These are phyloP conservation scores for Limnothrissa miodon DNA, from an alignment of 2,113 vertebrate genomes.

Conservation along the genomic window DNA sequence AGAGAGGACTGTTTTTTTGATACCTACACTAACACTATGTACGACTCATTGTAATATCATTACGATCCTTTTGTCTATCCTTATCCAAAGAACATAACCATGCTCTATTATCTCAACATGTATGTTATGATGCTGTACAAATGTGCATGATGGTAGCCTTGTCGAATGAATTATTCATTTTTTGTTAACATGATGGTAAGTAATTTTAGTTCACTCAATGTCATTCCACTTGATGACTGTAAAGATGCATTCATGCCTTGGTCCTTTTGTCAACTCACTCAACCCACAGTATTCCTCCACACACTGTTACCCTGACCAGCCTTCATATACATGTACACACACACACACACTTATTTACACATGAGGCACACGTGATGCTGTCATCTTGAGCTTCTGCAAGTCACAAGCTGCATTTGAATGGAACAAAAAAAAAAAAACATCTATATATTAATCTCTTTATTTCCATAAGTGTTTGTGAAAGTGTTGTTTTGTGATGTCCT, in stretches of 20 bases:
- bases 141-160: conserved; percentile 61
- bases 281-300: background rate
- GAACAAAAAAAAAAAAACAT: conserved; percentile 18
- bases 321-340: too few relatives aligned
- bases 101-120: conserved; percentile 36
- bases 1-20: conserved; percentile 39
- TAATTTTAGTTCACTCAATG: conserved; percentile 45
- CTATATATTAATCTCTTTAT: conserved; percentile 23
- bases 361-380: background rate
- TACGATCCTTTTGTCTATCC: conserved; percentile 50
- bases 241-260: background rate
- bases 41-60: conserved; percentile 42
- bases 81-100: conserved; percentile 52
- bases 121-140: conserved; percentile 56
- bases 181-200: background rate
- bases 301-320: background rate
- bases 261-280: background rate
- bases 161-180: conserved; percentile 50
- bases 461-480: conserved; percentile 47
- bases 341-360: background rate
- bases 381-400: conserved; percentile 6
- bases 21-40: conserved; percentile 39
- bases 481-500: conserved; percentile 56
- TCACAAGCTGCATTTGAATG: conserved; percentile 41
- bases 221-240: conserved; percentile 34